phyloP scores from a whole-genome alignment of 92 coral and sea anemone species.

The Bergia sp. region DNA sequence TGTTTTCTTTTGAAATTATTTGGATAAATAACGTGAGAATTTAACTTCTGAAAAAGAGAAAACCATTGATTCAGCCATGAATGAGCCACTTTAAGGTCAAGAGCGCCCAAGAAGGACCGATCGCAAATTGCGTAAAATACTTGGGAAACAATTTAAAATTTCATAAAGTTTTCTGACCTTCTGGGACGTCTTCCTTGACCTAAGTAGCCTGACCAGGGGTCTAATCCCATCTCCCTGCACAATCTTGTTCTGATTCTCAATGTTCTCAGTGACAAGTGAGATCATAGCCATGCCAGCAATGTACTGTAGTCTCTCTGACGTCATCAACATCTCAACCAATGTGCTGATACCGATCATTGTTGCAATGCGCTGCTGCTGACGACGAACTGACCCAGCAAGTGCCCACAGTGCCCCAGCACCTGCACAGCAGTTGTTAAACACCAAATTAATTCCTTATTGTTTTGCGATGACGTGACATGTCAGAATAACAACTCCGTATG shows the following conservation, averaged over 20 bases:
- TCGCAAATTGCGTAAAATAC: too few relatives aligned
- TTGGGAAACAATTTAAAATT: too few relatives aligned
- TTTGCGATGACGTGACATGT: neutral
- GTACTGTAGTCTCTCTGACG: conserved; percentile 92
- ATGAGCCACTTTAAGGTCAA: too few relatives aligned
- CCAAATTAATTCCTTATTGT: neutral
- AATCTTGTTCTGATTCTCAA: conserved; percentile 89
- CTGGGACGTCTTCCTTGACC: conserved; percentile 85
- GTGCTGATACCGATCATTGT: conserved; percentile 94
- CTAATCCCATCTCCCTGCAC: conserved; percentile 95
- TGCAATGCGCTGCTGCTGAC: conserved; percentile 92
- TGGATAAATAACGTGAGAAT: too few relatives aligned
- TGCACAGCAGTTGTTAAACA: conserved; percentile 19
- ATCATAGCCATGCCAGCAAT: conserved; percentile 96
- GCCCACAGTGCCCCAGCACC: conserved; percentile 99
- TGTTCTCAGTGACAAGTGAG: conserved; percentile 89
- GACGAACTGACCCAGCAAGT: conserved; percentile 85
- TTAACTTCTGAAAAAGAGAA: too few relatives aligned
- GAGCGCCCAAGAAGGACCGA: too few relatives aligned
- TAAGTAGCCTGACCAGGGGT: conserved; percentile 86
- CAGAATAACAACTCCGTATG: too few relatives aligned
- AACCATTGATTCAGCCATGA: too few relatives aligned
- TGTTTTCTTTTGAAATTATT: too few relatives aligned
- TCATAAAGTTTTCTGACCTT: conserved; percentile 59
- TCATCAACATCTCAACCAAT: conserved; percentile 97